Base-by-base conservation (phyloP, 2,888 invertebrate species). In the Melolontha melolontha region DNA sequence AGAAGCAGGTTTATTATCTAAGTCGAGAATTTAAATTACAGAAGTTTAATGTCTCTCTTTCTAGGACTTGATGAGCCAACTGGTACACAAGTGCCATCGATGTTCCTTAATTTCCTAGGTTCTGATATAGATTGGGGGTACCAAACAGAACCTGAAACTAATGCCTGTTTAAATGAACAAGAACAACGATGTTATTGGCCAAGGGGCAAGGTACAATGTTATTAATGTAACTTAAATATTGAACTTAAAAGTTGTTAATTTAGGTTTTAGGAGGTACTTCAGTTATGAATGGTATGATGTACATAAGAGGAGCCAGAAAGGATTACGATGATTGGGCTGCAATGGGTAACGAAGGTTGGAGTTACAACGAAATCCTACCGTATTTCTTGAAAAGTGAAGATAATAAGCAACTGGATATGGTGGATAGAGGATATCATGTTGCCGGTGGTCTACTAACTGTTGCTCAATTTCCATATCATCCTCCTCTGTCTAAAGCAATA, bases 261-360 rank as follows among this genome's bases (percentile, higher is more conserved):
- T 79, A 92, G 92, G 94, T 94, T 0, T 83, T 96, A 8, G 97
- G 97, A 5, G 97, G 97, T 0, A 96, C 95, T 0, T 96, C 96
- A 12, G 94, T 95, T 0, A 89, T 97, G 85, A 97, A 97, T 82
- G 97, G 97, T 17, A 97, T 97, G 97, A 96, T 94, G 90, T 97
- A 97, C 83, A 93, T 97, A 73, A 87, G 97, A 27, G 97, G 97
- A 0, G 91, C 95, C 67, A 88, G 91, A 22, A 89, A 89, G 70
- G 97, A 97, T 83, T 97, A 91, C 83, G 94, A 97, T 79, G 87
- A 89, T 70, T 97, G 96, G 97, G 93, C 92, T 0, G 89, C 88
- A 0, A 86, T 91, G 69, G 97, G 97, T 7, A 95, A 94, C 81
- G 88, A 90, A 10, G 96, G 95, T 57, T 97, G 97, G 97, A 88